Evolutionary conservation across 2,113 vertebrate genomes (phyloP).

Genomic region (Picathartes gymnocephalus): DNA sequence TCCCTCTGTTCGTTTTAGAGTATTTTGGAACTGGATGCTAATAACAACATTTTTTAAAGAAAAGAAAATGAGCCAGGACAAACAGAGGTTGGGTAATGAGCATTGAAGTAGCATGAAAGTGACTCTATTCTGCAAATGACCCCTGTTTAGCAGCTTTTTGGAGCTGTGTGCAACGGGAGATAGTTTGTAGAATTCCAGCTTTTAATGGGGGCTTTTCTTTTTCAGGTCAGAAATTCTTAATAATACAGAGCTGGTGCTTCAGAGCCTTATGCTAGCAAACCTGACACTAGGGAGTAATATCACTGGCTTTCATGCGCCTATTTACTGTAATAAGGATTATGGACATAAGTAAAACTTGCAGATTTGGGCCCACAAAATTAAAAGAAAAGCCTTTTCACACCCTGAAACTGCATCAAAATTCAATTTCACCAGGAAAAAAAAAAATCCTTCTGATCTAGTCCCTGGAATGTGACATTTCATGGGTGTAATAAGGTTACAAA

Average conservation of each 20-base stretch:
- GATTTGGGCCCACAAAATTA: constrained; percentile 45
- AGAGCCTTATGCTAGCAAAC: constrained; percentile 26
- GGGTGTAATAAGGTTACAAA: constrained; percentile 72
- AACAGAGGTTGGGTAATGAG: neutral
- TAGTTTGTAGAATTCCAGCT: constrained; percentile 18
- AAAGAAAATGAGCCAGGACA: neutral
- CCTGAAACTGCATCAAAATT: constrained; percentile 59
- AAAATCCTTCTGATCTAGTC: constrained; percentile 67
- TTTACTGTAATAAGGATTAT: constrained; percentile 62
- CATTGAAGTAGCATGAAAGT: constrained; percentile 35
- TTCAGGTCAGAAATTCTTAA: constrained; percentile 36
- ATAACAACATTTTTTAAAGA: neutral
- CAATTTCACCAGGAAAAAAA: constrained; percentile 55
- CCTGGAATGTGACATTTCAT: constrained; percentile 72
- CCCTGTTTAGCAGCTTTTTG: constrained; percentile 25
- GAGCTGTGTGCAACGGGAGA: neutral
- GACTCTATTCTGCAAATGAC: constrained; percentile 22
- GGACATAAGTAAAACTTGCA: constrained; percentile 44
- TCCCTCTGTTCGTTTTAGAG: neutral
- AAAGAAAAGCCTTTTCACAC: constrained; percentile 45
- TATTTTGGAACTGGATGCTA: neutral
- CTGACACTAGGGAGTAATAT: constrained; percentile 49
- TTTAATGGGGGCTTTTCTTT: neutral
- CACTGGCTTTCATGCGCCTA: constrained; percentile 27
- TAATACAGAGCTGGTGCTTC: constrained; percentile 28